Evolutionary conservation across 2,113 vertebrate species (phyloP).

Genomic region (Bagarius yarrelli): DNA sequence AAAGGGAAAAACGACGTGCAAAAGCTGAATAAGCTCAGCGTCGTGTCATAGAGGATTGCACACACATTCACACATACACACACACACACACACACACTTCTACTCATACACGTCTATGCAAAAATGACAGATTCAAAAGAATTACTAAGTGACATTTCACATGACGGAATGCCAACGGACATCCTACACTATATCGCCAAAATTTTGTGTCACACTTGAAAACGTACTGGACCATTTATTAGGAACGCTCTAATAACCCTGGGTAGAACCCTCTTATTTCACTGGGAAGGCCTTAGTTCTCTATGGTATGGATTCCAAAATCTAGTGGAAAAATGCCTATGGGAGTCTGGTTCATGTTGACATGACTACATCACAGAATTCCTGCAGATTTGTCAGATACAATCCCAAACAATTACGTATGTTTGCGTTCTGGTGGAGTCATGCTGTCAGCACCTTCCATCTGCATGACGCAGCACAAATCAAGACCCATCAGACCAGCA

Average conservation of each 20-base stretch:
- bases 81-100: slow-evolving; percentile 23
- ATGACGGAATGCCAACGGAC: slow-evolving; percentile 4
- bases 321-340: not conserved
- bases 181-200: not conserved
- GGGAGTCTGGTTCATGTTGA: not conserved
- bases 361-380: not conserved
- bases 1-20: not conserved
- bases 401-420: not conserved
- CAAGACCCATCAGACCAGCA: not conserved
- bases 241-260: not conserved
- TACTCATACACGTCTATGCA: slow-evolving; percentile 25
- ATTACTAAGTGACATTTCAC: slow-evolving; percentile 41
- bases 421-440: not conserved
- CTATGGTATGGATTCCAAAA: not conserved
- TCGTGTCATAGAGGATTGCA: slow-evolving; percentile 21
- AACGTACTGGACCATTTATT: not conserved
- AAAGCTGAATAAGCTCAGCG: not conserved
- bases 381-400: not conserved
- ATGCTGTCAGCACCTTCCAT: not conserved
- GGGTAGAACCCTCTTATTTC: not conserved
- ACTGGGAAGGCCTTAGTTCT: not conserved
- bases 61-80: slow-evolving; percentile 9
- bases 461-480: not conserved
- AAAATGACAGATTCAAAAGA: slow-evolving; percentile 44
- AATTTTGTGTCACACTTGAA: not conserved